phyloP scores from a whole-genome alignment of 2,113 vertebrate genomes.

The Leucosticte australis region DNA sequence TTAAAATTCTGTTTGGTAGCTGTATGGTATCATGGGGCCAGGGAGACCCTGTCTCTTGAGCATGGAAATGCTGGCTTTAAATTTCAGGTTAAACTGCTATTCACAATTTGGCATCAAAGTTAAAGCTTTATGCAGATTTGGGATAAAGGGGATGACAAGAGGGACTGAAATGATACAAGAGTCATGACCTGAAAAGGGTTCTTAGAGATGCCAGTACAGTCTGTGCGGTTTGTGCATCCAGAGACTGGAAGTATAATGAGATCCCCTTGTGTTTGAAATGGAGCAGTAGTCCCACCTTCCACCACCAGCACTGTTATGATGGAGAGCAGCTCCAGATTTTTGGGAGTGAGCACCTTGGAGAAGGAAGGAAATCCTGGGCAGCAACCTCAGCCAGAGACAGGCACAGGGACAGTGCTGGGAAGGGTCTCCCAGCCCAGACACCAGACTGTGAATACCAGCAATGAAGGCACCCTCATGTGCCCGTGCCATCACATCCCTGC shows the following conservation, averaged over 20 bases:
- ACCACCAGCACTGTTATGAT: neutral
- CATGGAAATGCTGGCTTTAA: conserved; percentile 60
- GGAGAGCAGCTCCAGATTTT: neutral
- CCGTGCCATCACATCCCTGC: accelerated
- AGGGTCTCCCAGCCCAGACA: neutral
- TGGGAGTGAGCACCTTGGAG: accelerated
- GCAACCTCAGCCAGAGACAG: neutral
- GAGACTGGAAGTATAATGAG: conserved; percentile 6
- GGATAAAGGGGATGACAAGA: conserved; percentile 42
- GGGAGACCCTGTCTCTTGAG: conserved; percentile 47
- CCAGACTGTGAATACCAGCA: accelerated
- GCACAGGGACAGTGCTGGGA: accelerated
- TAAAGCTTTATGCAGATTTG: conserved; percentile 55
- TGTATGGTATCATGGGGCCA: conserved; percentile 64
- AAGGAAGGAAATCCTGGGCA: accelerated
- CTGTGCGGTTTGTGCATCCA: neutral
- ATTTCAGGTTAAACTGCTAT: conserved; percentile 73
- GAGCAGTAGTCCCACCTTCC: neutral
- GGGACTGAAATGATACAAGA: conserved; percentile 16
- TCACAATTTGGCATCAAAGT: conserved; percentile 56
- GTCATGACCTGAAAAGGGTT: conserved; percentile 28
- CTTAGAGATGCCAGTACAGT: neutral
- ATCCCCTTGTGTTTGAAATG: neutral
- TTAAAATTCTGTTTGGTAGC: conserved; percentile 74
- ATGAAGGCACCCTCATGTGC: accelerated